Conservation (phyloP, 2,797 vertebrate species). For the Merluccius polli region DNA sequence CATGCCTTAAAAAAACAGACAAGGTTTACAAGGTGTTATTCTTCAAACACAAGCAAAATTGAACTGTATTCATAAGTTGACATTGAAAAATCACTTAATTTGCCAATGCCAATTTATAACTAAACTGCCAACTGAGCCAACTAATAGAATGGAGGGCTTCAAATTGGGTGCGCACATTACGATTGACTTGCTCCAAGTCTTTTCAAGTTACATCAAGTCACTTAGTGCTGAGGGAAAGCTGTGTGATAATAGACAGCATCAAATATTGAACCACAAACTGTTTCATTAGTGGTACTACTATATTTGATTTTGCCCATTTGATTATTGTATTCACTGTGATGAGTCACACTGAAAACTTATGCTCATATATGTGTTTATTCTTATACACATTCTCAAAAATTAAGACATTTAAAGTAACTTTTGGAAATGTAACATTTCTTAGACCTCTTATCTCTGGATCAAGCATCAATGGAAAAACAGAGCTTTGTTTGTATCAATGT, state of each 20-base stretch:
- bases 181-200: neutral
- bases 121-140: neutral
- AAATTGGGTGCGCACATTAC: neutral
- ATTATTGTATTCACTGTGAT: neutral
- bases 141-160: no score
- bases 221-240: no score
- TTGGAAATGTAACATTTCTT: no score
- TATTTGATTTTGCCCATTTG: neutral
- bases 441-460: neutral
- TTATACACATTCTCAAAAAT: no score
- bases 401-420: no score
- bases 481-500: neutral
- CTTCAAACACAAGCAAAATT: neutral
- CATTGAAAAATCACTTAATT: neutral
- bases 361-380: no score
- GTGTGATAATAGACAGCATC: no score
- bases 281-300: neutral
- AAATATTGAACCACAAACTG: neutral
- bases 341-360: neutral
- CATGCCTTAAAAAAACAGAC: neutral
- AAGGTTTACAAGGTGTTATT: neutral
- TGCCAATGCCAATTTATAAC: neutral
- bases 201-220: no score
- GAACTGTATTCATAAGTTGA: neutral
- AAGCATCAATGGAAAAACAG: neutral